A percentile compares a stretch with the other conserved stretches of the same genome.
These are phyloP conservation scores for Diplodus sargus DNA, from an alignment of 2,797 vertebrate species.

Conservation along the genomic window DNA sequence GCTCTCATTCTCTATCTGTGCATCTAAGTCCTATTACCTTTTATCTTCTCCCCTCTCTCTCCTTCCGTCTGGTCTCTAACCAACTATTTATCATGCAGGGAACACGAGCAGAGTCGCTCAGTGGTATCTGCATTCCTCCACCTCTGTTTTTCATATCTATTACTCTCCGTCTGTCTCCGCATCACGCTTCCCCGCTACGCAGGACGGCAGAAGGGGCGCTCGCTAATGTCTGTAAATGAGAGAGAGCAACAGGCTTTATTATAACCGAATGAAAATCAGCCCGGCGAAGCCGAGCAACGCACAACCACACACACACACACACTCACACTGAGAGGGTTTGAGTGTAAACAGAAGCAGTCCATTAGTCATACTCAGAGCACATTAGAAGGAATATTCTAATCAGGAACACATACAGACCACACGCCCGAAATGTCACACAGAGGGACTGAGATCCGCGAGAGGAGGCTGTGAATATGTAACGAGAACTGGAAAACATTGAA, in stretches of 20 bases:
- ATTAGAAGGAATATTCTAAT: slow-evolving; percentile 53
- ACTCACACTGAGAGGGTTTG: slow-evolving; percentile 19
- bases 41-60: slow-evolving; percentile 33
- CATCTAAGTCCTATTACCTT: slow-evolving; percentile 49
- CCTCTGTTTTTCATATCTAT: slow-evolving; percentile 54
- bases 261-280: slow-evolving; percentile 41
- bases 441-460: neutral
- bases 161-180: slow-evolving; percentile 23
- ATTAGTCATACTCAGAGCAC: slow-evolving; percentile 66
- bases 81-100: slow-evolving; percentile 62
- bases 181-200: slow-evolving; percentile 10
- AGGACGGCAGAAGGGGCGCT: slow-evolving; percentile 26
- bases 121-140: slow-evolving; percentile 47
- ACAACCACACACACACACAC: neutral
- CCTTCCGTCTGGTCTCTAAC: slow-evolving; percentile 18
- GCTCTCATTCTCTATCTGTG: slow-evolving; percentile 40
- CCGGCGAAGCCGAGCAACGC: slow-evolving; percentile 13
- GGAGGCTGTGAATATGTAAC: slow-evolving; percentile 8
- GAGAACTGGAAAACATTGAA: neutral
- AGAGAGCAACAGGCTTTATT: slow-evolving; percentile 59
- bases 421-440: slow-evolving; percentile 7
- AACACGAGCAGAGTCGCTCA: slow-evolving; percentile 17
- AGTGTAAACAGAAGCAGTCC: slow-evolving; percentile 61
- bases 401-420: slow-evolving; percentile 21
- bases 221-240: slow-evolving; percentile 58